Base-by-base conservation (phyloP, 2,888 invertebrate genomes). In the Acrobasis consociella region DNA sequence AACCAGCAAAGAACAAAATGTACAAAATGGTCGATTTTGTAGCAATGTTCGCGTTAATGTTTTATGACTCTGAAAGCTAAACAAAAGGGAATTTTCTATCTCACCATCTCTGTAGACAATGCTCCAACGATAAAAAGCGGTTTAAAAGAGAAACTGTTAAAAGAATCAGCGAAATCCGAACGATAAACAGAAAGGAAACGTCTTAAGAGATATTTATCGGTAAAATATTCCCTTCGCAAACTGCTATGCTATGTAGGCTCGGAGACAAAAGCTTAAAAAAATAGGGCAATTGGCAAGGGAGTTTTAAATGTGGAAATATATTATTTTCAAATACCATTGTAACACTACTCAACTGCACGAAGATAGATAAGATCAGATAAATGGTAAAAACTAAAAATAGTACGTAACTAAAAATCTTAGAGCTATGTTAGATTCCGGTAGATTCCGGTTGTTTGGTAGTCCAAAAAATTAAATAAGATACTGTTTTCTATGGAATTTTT, bases 121-220 rank as follows among this genome's bases (percentile, higher is more conserved):
- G 74, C 74, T 72, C 74, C 63, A 56, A 65, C 73, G 71, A 79
- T 83, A 83, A 84, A 82, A 81, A 77, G 67, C 72, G 81, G 79
- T 83, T 87, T 83, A 81, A 87, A 87, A 82, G 82, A 80, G 76
- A 86, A 85, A 86, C 84, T 78, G 84, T 86, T 85, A 82, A 83
- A 79, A 78, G 83, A 88, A 90, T 89, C 90, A 88, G 90, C 87
- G 77, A 76, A 86, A 88, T 85, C 81, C 82, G 74, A 81, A 86
- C 83, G 82, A 89, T 87, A 90, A 89, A 89, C 86, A 86, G 83
- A 85, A 86, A 81, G 81, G 81, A 83, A 83, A 86, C 73, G 85
- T 84, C 85, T 85, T 83, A 77, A 77, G 76, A 86, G 87, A 89
- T 89, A 86, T 89, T 89, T 89, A 89, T 89, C 84, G 82, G 79